Evolutionary conservation across 2,888 invertebrate species (phyloP).

Genomic region (Lycia hirtaria): DNA sequence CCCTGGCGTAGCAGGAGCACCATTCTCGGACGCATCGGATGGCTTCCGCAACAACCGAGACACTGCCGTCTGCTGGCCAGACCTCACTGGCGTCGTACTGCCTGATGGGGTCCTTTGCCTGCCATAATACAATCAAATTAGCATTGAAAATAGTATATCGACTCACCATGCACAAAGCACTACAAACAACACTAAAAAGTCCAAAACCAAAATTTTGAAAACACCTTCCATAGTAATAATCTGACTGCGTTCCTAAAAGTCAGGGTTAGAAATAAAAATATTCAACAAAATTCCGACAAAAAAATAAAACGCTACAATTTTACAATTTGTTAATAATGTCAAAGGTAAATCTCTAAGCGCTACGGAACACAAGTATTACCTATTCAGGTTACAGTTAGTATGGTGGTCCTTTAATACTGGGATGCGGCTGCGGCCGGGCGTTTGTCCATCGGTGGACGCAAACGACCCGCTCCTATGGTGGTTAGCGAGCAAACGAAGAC

Average conservation of each 20-base stretch:
- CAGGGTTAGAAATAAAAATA: slow-evolving; percentile 22
- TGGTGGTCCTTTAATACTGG: slow-evolving; percentile 81
- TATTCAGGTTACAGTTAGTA: slow-evolving; percentile 80
- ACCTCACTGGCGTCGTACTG: slow-evolving; percentile 89
- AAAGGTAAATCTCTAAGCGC: slow-evolving; percentile 39
- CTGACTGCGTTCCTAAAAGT: neutral
- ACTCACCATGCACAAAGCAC: slow-evolving; percentile 47
- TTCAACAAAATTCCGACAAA: slow-evolving; percentile 7
- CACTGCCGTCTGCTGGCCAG: slow-evolving; percentile 87
- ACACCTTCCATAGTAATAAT: slow-evolving; percentile 3
- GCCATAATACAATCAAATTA: slow-evolving; percentile 43
- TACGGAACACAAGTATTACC: slow-evolving; percentile 63
- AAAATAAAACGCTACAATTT: slow-evolving; percentile 24
- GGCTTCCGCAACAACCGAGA: slow-evolving; percentile 87
- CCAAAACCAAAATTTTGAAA: slow-evolving; percentile 42
- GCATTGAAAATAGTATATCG: slow-evolving; percentile 19
- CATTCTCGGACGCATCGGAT: slow-evolving; percentile 89
- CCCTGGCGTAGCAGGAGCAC: slow-evolving; percentile 78
- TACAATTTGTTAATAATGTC: slow-evolving; percentile 15
- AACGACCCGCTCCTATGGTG: slow-evolving; percentile 82
- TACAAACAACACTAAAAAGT: slow-evolving; percentile 37
- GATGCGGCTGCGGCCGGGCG: slow-evolving; percentile 81
- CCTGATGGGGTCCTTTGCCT: slow-evolving; percentile 92
- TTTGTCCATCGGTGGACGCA: slow-evolving; percentile 80
- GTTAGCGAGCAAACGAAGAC: slow-evolving; percentile 75